These are phyloP conservation scores for Hippopotamyrus pictus DNA, from an alignment of 2,797 vertebrate genomes.

Conservation along the genomic window DNA sequence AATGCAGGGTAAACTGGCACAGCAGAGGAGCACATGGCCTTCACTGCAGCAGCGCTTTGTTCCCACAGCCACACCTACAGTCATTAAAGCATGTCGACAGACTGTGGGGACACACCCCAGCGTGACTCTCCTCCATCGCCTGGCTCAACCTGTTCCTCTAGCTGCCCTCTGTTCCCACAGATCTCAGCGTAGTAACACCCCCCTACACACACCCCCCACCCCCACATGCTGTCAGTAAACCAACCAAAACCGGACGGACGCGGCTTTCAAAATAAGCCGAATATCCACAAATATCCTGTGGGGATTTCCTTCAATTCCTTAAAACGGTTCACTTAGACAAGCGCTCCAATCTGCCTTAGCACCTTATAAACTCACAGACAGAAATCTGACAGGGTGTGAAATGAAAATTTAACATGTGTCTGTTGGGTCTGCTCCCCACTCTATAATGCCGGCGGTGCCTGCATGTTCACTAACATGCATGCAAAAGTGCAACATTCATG, in stretches of 20 bases:
- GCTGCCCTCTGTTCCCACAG: neutral
- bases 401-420: neutral
- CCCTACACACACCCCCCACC: neutral
- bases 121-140: neutral
- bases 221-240: neutral
- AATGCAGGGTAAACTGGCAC: neutral
- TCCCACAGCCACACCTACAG: conserved; percentile 1
- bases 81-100: neutral
- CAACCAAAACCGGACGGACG: neutral
- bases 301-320: neutral
- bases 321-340: neutral
- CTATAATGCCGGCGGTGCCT: neutral
- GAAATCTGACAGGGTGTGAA: neutral
- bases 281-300: neutral
- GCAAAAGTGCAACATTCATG: neutral
- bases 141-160: conserved; percentile 10
- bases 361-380: neutral
- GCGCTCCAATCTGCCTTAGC: neutral
- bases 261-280: neutral
- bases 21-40: neutral
- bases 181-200: neutral
- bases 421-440: neutral
- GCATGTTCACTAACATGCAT: neutral
- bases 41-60: neutral
- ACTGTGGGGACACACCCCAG: neutral